A percentile compares a stretch with the other conserved stretches of the same genome.
phyloP scores from a whole-genome alignment of 2,797 vertebrate species.

The Anabacerthia variegaticeps region DNA sequence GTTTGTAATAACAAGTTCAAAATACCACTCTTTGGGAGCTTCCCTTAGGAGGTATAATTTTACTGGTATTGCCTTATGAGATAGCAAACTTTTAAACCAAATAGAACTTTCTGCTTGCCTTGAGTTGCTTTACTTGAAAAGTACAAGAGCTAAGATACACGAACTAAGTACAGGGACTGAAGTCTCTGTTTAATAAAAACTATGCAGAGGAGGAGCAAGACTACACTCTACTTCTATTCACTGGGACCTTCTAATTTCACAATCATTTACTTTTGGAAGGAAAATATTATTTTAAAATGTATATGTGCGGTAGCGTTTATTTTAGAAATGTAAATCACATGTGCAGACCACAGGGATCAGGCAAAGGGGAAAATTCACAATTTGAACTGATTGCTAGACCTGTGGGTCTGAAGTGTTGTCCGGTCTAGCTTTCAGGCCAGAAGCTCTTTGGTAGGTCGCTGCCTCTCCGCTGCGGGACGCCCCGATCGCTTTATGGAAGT shows the following conservation, averaged over 20 bases:
- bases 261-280: constrained; percentile 51
- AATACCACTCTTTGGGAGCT: background rate
- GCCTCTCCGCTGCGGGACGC: background rate
- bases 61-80: background rate
- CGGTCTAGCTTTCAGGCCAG: background rate
- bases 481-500: background rate
- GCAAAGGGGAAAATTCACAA: background rate
- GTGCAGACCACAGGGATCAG: background rate
- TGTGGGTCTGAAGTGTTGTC: background rate
- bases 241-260: constrained; percentile 35
- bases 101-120: background rate
- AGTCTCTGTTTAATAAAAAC: background rate
- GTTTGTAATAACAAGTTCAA: background rate
- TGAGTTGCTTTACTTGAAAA: background rate
- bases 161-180: background rate
- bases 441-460: background rate
- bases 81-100: background rate
- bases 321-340: constrained; percentile 58
- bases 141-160: background rate
- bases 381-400: background rate
- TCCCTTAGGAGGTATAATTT: background rate
- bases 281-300: constrained; percentile 50
- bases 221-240: constrained; percentile 36
- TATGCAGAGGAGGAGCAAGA: background rate
- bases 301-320: constrained; percentile 4